These are phyloP conservation scores for Stictocephala bisonia DNA, from an alignment of 2,888 invertebrate genomes.

Conservation along the genomic window DNA sequence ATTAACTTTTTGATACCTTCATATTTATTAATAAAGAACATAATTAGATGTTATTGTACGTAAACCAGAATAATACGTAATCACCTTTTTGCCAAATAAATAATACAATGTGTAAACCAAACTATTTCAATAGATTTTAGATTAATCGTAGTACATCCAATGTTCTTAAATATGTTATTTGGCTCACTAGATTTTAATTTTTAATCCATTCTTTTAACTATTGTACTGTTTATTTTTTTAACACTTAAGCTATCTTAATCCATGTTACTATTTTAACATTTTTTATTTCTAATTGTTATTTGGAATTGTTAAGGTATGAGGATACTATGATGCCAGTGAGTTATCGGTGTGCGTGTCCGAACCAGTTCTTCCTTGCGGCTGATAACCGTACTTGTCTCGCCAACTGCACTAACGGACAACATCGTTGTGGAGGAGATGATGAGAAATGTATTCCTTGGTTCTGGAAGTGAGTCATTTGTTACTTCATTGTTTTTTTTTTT, in stretches of 20 bases:
- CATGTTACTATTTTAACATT: neutral
- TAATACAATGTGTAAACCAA: too few relatives aligned
- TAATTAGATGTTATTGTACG: too few relatives aligned
- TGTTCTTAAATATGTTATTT: too few relatives aligned
- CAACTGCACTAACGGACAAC: constrained; percentile 93
- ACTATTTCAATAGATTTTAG: too few relatives aligned
- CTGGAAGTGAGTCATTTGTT: constrained; percentile 75
- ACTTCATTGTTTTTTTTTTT: neutral
- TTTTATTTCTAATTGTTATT: neutral
- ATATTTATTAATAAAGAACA: too few relatives aligned
- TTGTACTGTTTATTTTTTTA: neutral
- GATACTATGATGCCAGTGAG: constrained; percentile 80
- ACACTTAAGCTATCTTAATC: neutral
- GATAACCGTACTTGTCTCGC: constrained; percentile 91
- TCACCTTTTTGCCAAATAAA: too few relatives aligned
- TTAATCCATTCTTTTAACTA: neutral
- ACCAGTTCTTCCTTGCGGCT: constrained; percentile 86
- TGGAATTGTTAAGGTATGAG: constrained; percentile 73
- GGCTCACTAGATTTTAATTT: neutral
- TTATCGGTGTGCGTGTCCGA: constrained; percentile 93
- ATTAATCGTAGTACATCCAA: too few relatives aligned
- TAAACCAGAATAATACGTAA: too few relatives aligned
- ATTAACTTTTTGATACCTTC: too few relatives aligned
- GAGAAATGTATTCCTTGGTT: constrained; percentile 82
- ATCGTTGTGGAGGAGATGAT: constrained; percentile 77